A percentile compares a stretch with the other conserved stretches of the same genome.
These are phyloP conservation scores for Bos indicus DNA, from an alignment of 2,113 vertebrate genomes.

Conservation along the genomic window DNA sequence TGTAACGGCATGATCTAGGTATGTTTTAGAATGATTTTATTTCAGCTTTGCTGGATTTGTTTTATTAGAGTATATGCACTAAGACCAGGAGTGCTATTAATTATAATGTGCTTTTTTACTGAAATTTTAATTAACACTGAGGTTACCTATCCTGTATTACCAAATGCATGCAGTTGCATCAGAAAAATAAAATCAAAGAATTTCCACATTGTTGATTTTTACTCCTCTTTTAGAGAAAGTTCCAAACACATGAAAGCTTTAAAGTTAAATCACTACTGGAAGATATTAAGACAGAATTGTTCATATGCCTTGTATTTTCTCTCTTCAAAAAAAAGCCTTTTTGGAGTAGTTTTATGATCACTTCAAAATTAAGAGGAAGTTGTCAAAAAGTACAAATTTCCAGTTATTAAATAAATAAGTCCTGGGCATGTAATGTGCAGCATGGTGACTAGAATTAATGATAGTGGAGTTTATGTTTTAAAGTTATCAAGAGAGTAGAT, in stretches of 20 bases:
- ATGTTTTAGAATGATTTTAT: neutral
- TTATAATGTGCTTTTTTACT: neutral
- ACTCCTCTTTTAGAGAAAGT: neutral
- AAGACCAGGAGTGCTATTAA: neutral
- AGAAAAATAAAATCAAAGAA: slow-evolving; percentile 4
- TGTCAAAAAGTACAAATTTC: neutral
- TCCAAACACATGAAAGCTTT: neutral
- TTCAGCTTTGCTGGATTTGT: neutral
- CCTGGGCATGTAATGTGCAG: neutral
- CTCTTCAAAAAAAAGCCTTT: neutral
- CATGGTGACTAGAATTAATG: neutral
- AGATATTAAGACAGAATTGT: neutral
- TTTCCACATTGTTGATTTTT: neutral
- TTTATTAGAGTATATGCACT: neutral
- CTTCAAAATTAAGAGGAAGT: neutral
- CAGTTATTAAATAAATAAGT: neutral
- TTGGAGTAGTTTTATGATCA: neutral
- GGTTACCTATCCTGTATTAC: neutral
- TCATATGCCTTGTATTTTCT: neutral
- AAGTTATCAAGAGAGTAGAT: neutral
- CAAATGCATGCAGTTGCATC: neutral
- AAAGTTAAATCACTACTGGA: neutral
- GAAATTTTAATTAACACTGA: neutral
- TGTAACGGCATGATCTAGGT: neutral
- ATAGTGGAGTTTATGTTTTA: neutral